These are phyloP conservation scores for Torymus tubicola DNA, from an alignment of 2,888 invertebrate genomes.

Conservation along the genomic window DNA sequence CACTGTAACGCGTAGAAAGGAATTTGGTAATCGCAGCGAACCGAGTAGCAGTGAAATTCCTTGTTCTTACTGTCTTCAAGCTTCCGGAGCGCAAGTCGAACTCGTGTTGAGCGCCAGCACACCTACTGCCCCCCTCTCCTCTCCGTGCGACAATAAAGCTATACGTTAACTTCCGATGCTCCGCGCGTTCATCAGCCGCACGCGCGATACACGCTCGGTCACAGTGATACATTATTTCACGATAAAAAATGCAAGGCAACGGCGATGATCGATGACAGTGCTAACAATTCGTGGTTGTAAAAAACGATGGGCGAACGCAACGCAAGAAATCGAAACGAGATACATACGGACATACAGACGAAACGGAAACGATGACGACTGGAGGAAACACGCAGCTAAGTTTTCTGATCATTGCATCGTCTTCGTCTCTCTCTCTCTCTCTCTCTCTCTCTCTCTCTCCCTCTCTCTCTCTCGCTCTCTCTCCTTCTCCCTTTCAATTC, in stretches of 20 bases:
- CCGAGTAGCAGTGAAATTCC: too few relatives aligned
- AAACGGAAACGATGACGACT: background rate
- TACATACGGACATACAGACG: conserved; percentile 6
- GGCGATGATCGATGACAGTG: conserved; percentile 63
- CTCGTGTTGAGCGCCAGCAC: conserved; percentile 47
- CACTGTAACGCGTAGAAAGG: background rate
- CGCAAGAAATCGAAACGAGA: background rate
- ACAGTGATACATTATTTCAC: background rate
- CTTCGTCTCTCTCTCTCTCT: background rate
- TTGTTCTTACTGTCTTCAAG: background rate
- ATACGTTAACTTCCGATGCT: background rate
- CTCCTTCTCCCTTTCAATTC: background rate
- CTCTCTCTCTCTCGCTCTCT: conserved; percentile 7
- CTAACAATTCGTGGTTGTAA: conserved; percentile 4
- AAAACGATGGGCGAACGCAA: background rate
- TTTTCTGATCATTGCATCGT: conserved; percentile 6
- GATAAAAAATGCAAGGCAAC: conserved; percentile 55
- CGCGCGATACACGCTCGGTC: too few relatives aligned
- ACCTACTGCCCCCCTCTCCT: too few relatives aligned
- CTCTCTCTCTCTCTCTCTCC: conserved; percentile 6
- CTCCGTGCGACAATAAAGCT: conserved; percentile 19
- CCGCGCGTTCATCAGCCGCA: too few relatives aligned
- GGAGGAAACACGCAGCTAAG: conserved; percentile 24
- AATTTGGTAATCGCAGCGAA: too few relatives aligned
- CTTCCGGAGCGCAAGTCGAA: conserved; percentile 33